phyloP scores from a whole-genome alignment of 2,888 invertebrate species.

The Neoitamus cyanurus region DNA sequence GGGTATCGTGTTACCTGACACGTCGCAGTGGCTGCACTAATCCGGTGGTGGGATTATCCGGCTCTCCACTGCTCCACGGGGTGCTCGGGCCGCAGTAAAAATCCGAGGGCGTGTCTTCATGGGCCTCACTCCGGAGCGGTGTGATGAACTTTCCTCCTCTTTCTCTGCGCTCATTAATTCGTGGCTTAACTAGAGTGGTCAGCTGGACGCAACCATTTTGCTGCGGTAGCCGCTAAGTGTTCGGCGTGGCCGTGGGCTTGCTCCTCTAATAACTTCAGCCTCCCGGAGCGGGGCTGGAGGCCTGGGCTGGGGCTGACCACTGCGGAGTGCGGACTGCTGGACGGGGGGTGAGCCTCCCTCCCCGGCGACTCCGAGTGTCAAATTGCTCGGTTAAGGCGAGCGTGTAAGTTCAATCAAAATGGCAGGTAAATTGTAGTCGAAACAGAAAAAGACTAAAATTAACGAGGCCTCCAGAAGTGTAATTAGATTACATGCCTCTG shows the following conservation, averaged over 20 bases:
- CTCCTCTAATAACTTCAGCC: background rate
- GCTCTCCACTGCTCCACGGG: too few relatives aligned
- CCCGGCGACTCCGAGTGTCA: conserved; percentile 12
- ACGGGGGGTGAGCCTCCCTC: background rate
- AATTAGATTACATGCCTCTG: conserved; percentile 48
- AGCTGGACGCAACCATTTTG: conserved; percentile 9
- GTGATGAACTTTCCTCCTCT: background rate
- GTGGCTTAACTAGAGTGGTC: background rate
- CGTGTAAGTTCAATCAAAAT: conserved; percentile 47
- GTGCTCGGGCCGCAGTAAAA: background rate
- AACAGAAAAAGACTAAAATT: conserved; percentile 44
- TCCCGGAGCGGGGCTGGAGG: background rate
- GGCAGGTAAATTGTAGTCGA: conserved; percentile 47
- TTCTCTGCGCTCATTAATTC: background rate
- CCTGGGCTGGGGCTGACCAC: background rate
- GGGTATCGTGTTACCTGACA: conserved; percentile 13
- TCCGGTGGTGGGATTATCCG: background rate
- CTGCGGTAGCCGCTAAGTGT: background rate
- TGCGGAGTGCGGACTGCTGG: background rate
- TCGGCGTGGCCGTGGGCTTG: background rate
- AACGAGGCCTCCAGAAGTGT: conserved; percentile 48
- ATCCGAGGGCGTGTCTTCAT: conserved; percentile 6
- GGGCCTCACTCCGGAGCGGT: background rate
- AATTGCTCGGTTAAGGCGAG: conserved; percentile 35
- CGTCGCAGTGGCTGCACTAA: background rate